Conservation (phyloP, 23 tunicate species). For the Styela clava region DNA sequence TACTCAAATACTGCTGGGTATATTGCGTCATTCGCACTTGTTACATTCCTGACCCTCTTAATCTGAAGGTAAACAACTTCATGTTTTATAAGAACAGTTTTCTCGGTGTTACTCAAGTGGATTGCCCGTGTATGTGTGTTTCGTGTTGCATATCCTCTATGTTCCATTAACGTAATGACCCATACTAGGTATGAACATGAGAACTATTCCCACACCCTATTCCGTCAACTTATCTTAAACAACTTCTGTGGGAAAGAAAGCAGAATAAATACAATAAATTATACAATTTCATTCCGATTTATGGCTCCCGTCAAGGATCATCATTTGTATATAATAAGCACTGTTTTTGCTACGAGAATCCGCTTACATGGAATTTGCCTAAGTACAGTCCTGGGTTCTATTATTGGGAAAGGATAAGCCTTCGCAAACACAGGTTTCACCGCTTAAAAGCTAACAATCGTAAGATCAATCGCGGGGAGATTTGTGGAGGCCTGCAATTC, state of each 20-base stretch:
- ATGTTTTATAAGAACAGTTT: background rate
- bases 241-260: too few relatives aligned
- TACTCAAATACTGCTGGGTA: too few relatives aligned
- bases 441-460: background rate
- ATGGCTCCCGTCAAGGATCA: too few relatives aligned
- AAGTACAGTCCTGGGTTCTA: background rate
- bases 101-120: background rate
- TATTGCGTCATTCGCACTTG: background rate
- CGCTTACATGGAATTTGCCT: too few relatives aligned
- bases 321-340: too few relatives aligned
- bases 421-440: background rate
- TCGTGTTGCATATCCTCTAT: background rate
- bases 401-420: background rate
- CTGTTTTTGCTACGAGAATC: too few relatives aligned
- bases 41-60: background rate
- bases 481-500: background rate
- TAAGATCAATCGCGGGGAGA: background rate
- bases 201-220: background rate
- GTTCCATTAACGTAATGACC: background rate
- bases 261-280: too few relatives aligned
- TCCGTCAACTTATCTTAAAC: background rate
- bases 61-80: background rate
- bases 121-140: background rate
- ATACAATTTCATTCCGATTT: too few relatives aligned
- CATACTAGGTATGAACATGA: background rate